These are phyloP conservation scores for Brachionichthys hirsutus DNA, from an alignment of 2,113 vertebrate species.

Conservation along the genomic window DNA sequence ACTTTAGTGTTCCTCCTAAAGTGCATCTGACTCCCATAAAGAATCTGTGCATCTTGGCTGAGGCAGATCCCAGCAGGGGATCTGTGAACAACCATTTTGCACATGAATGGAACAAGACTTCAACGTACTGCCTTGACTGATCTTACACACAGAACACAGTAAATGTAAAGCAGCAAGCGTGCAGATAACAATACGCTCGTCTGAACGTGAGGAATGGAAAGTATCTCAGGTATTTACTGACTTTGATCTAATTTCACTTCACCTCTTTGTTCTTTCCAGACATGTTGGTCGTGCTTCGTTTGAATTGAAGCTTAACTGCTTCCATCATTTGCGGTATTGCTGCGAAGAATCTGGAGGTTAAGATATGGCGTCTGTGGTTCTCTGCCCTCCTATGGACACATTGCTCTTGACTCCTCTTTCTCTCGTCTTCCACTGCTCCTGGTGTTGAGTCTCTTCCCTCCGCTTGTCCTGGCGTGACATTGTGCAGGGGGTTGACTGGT, in stretches of 20 bases:
- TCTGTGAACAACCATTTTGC: constrained; percentile 35
- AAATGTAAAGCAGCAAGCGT: too few species aligned
- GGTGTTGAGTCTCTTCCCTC: constrained; percentile 16
- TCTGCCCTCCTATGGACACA: neutral
- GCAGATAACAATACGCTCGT: too few species aligned
- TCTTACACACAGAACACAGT: constrained; percentile 8
- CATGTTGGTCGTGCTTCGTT: too few species aligned
- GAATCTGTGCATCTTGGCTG: constrained; percentile 39
- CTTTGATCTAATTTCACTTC: too few species aligned
- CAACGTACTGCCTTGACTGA: too few species aligned
- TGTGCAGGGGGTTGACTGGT: constrained; percentile 20
- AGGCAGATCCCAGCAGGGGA: constrained; percentile 49
- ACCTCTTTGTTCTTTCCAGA: too few species aligned
- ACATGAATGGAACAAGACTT: constrained; percentile 17
- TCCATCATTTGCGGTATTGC: too few species aligned
- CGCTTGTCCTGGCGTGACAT: constrained; percentile 16
- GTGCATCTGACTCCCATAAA: constrained; percentile 47
- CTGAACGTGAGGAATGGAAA: too few species aligned
- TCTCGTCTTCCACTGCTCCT: constrained; percentile 5
- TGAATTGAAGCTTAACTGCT: too few species aligned
- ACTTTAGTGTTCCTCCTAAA: constrained; percentile 27
- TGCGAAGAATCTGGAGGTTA: constrained; percentile 31
- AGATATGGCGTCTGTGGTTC: constrained; percentile 11
- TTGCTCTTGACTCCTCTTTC: constrained; percentile 7
- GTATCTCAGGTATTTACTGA: too few species aligned